phyloP scores from a whole-genome alignment of 2,888 invertebrate genomes.

The Myathropa florea region DNA sequence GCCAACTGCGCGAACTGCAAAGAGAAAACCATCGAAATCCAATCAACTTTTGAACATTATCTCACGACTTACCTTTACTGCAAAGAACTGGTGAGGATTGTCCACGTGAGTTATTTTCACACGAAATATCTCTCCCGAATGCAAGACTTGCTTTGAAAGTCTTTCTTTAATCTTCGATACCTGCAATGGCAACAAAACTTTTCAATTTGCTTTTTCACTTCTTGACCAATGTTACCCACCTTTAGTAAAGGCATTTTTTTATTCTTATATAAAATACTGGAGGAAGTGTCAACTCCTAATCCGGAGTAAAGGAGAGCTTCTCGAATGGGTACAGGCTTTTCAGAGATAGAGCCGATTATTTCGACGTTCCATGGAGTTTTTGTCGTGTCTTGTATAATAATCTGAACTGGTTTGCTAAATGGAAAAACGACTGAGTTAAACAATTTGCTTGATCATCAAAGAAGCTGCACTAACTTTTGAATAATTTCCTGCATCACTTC shows the following conservation, averaged over 20 bases:
- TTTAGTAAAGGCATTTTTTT: conserved; percentile 19
- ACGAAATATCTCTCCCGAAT: conserved; percentile 75
- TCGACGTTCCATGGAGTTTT: conserved; percentile 80
- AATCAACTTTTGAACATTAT: background rate
- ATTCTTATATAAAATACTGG: background rate
- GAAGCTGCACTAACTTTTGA: conserved; percentile 82
- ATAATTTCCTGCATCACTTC: conserved; percentile 83
- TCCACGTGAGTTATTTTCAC: conserved; percentile 84
- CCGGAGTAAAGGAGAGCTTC: conserved; percentile 80
- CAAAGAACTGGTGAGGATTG: conserved; percentile 86
- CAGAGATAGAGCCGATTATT: conserved; percentile 75
- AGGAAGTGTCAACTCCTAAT: conserved; percentile 72
- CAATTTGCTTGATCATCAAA: background rate
- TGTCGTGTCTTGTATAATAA: conserved; percentile 72
- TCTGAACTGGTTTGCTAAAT: conserved; percentile 73
- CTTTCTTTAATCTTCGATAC: conserved; percentile 71
- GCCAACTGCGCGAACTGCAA: conserved; percentile 50
- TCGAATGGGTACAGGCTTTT: conserved; percentile 78
- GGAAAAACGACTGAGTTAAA: conserved; percentile 37
- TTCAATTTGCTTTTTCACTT: background rate
- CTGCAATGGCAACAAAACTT: conserved; percentile 63
- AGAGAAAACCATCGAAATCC: background rate
- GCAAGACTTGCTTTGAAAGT: conserved; percentile 71
- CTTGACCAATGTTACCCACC: background rate
- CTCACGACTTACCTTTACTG: conserved; percentile 83